Evolutionary conservation across 2,113 vertebrate species (phyloP).

Genomic region (Cheirogaleus medius): DNA sequence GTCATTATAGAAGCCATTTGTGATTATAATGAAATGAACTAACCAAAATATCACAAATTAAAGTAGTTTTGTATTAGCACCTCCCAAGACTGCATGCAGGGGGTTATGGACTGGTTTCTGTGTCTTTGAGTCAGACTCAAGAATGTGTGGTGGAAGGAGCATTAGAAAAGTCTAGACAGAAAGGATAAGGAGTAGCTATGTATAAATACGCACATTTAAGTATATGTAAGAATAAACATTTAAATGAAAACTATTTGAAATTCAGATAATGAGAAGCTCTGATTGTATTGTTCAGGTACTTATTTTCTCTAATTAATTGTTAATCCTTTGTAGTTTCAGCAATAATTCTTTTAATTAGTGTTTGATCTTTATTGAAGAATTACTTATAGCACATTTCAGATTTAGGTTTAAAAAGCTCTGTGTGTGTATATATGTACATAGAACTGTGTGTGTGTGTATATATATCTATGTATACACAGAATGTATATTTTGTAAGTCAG

Average conservation of each 20-base stretch:
- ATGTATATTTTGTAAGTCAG: background rate
- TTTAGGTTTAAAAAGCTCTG: background rate
- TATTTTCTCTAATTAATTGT: constrained; percentile 79
- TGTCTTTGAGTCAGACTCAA: background rate
- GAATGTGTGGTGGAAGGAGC: background rate
- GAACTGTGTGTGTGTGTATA: too few species aligned
- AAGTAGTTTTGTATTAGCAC: background rate
- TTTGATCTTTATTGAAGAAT: constrained; percentile 65
- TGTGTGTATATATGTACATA: too few species aligned
- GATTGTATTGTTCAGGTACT: constrained; percentile 44
- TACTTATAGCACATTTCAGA: constrained; percentile 49
- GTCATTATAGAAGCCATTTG: constrained; percentile 38
- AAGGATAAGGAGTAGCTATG: background rate
- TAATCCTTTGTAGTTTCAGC: constrained; percentile 69
- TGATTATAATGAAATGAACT: constrained; percentile 13
- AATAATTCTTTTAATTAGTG: constrained; percentile 61
- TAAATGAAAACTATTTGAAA: constrained; percentile 55
- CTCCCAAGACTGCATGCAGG: background rate
- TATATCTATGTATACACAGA: too few species aligned
- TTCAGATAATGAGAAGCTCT: constrained; percentile 56
- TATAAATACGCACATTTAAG: background rate
- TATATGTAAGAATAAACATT: background rate
- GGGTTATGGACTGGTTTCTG: background rate
- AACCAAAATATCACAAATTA: constrained; percentile 20
- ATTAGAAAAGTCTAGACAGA: background rate